Evolutionary conservation across 2,113 vertebrate species (phyloP).

Genomic region (Ceuthmochares aereus): DNA sequence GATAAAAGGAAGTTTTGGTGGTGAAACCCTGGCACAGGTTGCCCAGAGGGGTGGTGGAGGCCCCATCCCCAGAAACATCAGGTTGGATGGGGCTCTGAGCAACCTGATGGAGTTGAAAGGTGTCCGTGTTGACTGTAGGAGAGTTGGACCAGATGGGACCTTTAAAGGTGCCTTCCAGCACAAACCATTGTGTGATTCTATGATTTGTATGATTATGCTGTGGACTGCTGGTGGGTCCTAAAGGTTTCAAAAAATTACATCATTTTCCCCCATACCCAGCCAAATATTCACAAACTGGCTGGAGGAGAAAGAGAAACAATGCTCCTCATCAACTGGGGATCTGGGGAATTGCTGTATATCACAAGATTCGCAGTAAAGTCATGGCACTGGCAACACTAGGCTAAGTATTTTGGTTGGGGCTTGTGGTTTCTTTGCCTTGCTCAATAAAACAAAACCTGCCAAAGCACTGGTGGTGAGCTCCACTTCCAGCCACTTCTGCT

Average conservation of each 20-base stretch:
- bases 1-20: neutral
- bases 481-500: neutral
- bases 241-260: neutral
- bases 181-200: fast-evolving
- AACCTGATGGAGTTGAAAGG: neutral
- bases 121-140: neutral
- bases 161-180: neutral
- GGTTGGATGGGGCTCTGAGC: neutral
- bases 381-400: fast-evolving
- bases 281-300: neutral
- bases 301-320: neutral
- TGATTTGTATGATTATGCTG: neutral
- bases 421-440: neutral
- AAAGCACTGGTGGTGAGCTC: neutral
- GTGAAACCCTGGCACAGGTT: fast-evolving
- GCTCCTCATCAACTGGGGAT: neutral
- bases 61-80: neutral
- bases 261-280: neutral
- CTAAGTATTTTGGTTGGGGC: neutral
- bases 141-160: fast-evolving
- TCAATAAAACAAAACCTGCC: neutral
- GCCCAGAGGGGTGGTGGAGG: neutral
- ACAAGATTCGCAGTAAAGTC: fast-evolving
- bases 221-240: neutral
- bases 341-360: fast-evolving